These are phyloP conservation scores for Zaprionus capensis DNA, from an alignment of 1,140 invertebrate genomes.

Conservation along the genomic window DNA sequence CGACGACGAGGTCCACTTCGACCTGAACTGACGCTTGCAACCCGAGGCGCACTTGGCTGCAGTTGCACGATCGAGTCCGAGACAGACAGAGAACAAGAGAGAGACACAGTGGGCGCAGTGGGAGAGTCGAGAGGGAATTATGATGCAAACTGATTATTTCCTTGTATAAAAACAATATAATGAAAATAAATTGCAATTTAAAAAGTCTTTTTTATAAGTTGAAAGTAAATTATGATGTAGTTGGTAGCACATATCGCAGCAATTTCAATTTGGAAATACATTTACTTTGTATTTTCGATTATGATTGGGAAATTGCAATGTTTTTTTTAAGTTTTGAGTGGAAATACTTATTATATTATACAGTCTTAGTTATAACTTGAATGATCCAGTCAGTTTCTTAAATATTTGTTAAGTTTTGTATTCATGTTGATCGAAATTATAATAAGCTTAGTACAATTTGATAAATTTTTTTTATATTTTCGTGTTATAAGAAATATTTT, in stretches of 20 bases:
- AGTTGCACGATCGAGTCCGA: conserved; percentile 42
- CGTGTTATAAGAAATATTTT: no score
- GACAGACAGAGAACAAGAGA: background rate
- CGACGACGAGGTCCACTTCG: conserved; percentile 31
- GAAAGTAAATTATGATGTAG: background rate
- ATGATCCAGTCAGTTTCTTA: no score
- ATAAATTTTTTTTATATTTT: no score
- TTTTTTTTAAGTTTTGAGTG: background rate
- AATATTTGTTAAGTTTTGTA: no score
- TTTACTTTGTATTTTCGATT: background rate
- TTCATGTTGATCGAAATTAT: no score
- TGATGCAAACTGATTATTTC: background rate
- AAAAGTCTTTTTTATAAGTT: background rate
- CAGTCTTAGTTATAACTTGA: no score
- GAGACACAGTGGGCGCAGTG: conserved; percentile 49
- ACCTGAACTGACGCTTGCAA: conserved; percentile 48
- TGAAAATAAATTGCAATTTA: conserved; percentile 2
- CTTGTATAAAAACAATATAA: conserved; percentile 5
- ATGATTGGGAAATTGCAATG: background rate
- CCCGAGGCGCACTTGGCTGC: conserved; percentile 68
- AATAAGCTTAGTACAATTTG: no score
- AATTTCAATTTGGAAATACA: background rate
- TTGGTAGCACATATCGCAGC: background rate
- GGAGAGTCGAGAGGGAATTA: background rate
- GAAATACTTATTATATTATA: no score